Evolutionary conservation across 2,113 vertebrate species (phyloP), one percentile per base, ranked within the genome.

Genomic region (Coreoperca whiteheadi): DNA sequence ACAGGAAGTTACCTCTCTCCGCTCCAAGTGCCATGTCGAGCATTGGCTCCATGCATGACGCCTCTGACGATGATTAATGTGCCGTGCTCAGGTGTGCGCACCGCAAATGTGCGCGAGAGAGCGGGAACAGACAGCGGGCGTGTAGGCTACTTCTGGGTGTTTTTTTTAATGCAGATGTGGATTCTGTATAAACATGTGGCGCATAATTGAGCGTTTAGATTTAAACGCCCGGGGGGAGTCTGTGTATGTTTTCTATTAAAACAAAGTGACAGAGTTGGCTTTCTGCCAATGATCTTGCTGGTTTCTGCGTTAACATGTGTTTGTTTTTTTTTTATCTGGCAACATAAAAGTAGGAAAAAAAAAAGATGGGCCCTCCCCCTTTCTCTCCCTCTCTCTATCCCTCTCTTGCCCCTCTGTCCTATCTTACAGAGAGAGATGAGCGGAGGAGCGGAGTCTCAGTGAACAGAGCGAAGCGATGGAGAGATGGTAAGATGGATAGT

Each of bases 401-500:
- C 75, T 68, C 69, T 85, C 82, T 79, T 83, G 81, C 80, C 74
- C 77, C 86, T 84, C 83, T 87, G 76, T 90, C 71, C 87, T 79
- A 18, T 90, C 86, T 88, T 87, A 74, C 86, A 93, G 91, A 92
- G 92, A 90, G 93, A 92, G 91, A 95, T 95, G 95, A 95, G 92
- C 75, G 90, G 92, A 94, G 93, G 81, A 93, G 90, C 80, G 80
- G 91, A 82, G 88, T 89, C 89, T 88, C 91, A 94, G 94, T 96
- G 94, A 96, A 95, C 85, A 93, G 84, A 92, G 88, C 79, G 92
- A 94, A 95, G 94, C 94, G 91, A 96, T 96, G 96, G 95, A 95
- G 95, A 94, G 95, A 95, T 95, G 95, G 96, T 96, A 94, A 95
- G 94, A 90, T 84, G 87, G 71, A 88, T 88, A 84, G 81, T 79